These are phyloP conservation scores for Melanotaenia maccullochi DNA, from an alignment of 2,797 vertebrate species.

Conservation along the genomic window DNA sequence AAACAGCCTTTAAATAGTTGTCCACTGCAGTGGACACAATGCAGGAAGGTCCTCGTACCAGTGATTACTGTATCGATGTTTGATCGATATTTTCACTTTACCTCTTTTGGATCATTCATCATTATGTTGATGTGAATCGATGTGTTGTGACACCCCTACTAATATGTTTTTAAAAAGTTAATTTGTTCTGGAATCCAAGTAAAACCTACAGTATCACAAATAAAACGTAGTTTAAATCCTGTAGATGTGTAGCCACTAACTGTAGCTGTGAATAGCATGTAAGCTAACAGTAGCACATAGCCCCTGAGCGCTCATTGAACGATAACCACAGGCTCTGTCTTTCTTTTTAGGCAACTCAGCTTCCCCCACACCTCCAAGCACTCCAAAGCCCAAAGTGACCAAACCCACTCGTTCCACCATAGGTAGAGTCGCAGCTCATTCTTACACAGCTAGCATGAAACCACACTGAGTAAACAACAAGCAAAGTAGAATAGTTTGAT, in stretches of 20 bases:
- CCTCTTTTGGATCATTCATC: too few species aligned
- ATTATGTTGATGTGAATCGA: too few species aligned
- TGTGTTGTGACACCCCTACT: too few species aligned
- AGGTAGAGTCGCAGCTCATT: slow-evolving; percentile 70
- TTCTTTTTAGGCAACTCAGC: slow-evolving; percentile 83
- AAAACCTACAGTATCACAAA: slow-evolving; percentile 7
- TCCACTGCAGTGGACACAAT: too few species aligned
- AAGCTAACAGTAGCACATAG: slow-evolving; percentile 63
- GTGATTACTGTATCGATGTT: too few species aligned
- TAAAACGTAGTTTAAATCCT: slow-evolving; percentile 1
- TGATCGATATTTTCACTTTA: too few species aligned
- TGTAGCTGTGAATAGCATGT: slow-evolving; percentile 41
- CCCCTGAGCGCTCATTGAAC: slow-evolving; percentile 2
- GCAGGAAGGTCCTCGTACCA: too few species aligned
- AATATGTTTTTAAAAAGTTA: slow-evolving; percentile 11
- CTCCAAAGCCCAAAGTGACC: slow-evolving; percentile 75
- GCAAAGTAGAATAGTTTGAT: not conserved
- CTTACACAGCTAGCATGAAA: slow-evolving; percentile 44
- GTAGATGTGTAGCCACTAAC: slow-evolving; percentile 51
- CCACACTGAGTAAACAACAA: slow-evolving; percentile 1
- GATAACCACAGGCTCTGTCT: slow-evolving; percentile 77
- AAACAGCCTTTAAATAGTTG: too few species aligned
- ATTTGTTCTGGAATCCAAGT: not conserved
- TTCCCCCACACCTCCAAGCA: slow-evolving; percentile 79
- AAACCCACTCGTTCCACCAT: slow-evolving; percentile 80